A percentile compares a stretch with the other conserved stretches of the same genome.
Conservation (phyloP, 1,140 invertebrate species). For the Drosophila setifemur region DNA sequence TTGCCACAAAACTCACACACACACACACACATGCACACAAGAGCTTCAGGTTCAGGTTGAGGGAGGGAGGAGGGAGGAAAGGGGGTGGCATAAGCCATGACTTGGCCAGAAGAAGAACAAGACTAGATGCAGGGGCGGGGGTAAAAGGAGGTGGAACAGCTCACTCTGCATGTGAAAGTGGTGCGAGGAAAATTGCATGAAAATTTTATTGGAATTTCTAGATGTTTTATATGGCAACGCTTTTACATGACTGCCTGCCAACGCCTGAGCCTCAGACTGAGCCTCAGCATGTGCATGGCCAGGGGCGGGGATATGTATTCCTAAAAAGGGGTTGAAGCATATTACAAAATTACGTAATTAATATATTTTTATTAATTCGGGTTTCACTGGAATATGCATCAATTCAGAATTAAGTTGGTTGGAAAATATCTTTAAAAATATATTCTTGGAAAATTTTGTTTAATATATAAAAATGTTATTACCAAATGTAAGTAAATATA, state of each 20-base stretch:
- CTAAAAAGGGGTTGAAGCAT: background rate
- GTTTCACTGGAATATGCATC: no score
- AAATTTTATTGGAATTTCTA: constrained; percentile 66
- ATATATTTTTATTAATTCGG: no score
- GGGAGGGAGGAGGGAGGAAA: background rate
- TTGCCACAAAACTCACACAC: constrained; percentile 36
- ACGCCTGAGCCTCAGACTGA: constrained; percentile 38
- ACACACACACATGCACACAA: background rate
- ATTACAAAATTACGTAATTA: no score
- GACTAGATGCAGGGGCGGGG: background rate
- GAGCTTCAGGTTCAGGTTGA: background rate
- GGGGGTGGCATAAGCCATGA: constrained; percentile 45
- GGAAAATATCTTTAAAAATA: no score
- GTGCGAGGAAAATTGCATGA: constrained; percentile 59
- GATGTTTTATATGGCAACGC: constrained; percentile 62
- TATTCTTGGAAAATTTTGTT: no score
- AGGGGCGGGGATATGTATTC: background rate
- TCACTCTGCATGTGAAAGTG: constrained; percentile 39
- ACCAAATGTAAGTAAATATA: no score
- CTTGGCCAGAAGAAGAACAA: constrained; percentile 23
- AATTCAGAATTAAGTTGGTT: no score
- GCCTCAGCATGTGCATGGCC: constrained; percentile 27
- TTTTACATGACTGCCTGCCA: constrained; percentile 55
- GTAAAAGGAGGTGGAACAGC: background rate
- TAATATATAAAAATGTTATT: no score